A percentile compares a stretch with the other conserved stretches of the same genome.
phyloP scores from a whole-genome alignment of 2,888 invertebrate genomes.

The Galerucella calmariensis region DNA sequence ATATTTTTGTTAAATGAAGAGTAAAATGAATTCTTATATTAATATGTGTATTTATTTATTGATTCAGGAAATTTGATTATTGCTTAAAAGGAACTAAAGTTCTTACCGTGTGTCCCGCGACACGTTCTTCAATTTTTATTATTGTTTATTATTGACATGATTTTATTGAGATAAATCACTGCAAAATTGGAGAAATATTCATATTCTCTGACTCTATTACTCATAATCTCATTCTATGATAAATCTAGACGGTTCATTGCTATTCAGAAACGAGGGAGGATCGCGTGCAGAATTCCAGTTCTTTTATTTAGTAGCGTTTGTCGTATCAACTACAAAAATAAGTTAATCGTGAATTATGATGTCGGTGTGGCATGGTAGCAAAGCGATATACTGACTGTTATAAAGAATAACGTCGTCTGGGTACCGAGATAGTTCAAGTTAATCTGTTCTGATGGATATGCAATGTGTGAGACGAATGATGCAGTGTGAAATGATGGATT shows the following conservation, averaged over 20 bases:
- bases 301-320: slow-evolving; percentile 25
- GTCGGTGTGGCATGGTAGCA: slow-evolving; percentile 6
- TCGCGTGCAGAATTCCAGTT: slow-evolving; percentile 27
- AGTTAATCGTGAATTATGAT: slow-evolving; percentile 39
- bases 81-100: too few species aligned
- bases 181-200: too few species aligned
- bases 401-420: slow-evolving; percentile 15
- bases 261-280: slow-evolving; percentile 16
- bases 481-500: neutral
- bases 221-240: too few species aligned
- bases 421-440: slow-evolving; percentile 10
- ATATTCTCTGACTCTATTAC: too few species aligned
- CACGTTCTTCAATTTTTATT: too few species aligned
- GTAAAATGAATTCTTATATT: too few species aligned
- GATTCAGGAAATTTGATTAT: too few species aligned
- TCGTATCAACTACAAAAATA: slow-evolving; percentile 29
- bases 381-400: slow-evolving; percentile 21
- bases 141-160: too few species aligned
- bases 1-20: too few species aligned
- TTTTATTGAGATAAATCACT: too few species aligned
- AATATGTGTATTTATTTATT: too few species aligned
- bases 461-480: slow-evolving; percentile 16
- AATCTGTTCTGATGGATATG: slow-evolving; percentile 17
- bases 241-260: slow-evolving; percentile 19
- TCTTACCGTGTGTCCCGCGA: too few species aligned